Evolutionary conservation across 2,888 invertebrate species (phyloP).

Genomic region (Andrena dorsata): DNA sequence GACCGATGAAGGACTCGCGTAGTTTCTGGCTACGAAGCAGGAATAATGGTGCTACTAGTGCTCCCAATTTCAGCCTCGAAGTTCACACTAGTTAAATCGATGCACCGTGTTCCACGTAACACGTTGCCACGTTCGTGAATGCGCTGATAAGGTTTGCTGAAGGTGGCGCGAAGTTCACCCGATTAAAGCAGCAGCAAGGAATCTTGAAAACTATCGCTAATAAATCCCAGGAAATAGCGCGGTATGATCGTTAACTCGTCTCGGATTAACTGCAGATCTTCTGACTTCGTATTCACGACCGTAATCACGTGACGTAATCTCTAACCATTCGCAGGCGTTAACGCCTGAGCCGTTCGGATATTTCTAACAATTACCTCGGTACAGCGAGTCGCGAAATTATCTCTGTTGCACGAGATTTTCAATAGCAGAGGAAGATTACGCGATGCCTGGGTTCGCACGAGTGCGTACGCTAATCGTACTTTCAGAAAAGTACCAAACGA

Average conservation of each 20-base stretch:
- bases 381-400: slow-evolving; percentile 19
- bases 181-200: slow-evolving; percentile 34
- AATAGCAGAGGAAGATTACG: not conserved
- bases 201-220: slow-evolving; percentile 31
- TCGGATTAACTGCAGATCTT: slow-evolving; percentile 4
- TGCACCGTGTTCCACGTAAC: slow-evolving; percentile 48
- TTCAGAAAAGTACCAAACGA: too few relatives aligned
- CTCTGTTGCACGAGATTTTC: not conserved
- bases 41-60: slow-evolving; percentile 10
- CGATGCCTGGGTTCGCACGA: not conserved
- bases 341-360: not conserved
- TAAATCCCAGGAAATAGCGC: slow-evolving; percentile 11
- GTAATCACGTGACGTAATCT: slow-evolving; percentile 1
- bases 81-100: slow-evolving; percentile 48
- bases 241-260: not conserved
- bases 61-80: slow-evolving; percentile 22
- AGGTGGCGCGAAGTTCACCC: slow-evolving; percentile 56
- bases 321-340: not conserved
- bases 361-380: slow-evolving; percentile 1
- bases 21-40: slow-evolving; percentile 3
- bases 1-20: slow-evolving; percentile 1
- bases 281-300: not conserved
- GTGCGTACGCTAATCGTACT: too few relatives aligned
- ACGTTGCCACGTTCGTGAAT: slow-evolving; percentile 56
- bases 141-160: slow-evolving; percentile 49